phyloP scores from a whole-genome alignment of 2,888 invertebrate species.

The Steinernema carpocapsae region DNA sequence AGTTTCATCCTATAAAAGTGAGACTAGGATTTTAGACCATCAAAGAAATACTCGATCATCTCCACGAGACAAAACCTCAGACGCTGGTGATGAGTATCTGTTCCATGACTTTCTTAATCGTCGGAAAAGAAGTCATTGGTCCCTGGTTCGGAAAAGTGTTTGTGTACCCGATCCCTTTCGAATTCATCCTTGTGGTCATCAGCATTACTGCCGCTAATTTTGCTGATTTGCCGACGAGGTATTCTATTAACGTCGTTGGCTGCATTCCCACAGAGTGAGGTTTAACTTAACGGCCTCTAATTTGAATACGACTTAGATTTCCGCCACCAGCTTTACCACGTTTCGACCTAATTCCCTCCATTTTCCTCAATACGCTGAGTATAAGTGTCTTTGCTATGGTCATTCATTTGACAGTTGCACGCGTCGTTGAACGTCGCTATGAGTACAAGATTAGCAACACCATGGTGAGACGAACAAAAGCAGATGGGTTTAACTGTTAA shows the following conservation, averaged over 20 bases:
- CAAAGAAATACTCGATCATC: constrained; percentile 52
- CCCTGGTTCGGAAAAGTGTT: constrained; percentile 66
- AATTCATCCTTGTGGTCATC: constrained; percentile 63
- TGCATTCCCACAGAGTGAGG: constrained; percentile 65
- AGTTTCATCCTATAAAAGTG: neutral
- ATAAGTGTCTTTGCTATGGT: constrained; percentile 65
- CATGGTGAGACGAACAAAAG: constrained; percentile 48
- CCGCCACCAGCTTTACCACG: constrained; percentile 63
- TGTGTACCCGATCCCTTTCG: constrained; percentile 65
- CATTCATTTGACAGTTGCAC: constrained; percentile 66
- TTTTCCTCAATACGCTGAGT: constrained; percentile 59
- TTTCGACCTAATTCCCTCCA: constrained; percentile 62
- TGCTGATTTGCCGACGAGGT: constrained; percentile 61
- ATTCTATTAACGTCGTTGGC: constrained; percentile 63
- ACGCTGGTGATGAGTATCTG: constrained; percentile 58
- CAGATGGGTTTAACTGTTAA: neutral
- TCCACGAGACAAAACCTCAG: constrained; percentile 53
- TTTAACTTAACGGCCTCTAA: neutral
- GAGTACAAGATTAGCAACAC: constrained; percentile 65
- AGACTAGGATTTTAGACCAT: constrained; percentile 48
- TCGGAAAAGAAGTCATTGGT: constrained; percentile 58
- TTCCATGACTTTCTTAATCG: constrained; percentile 59
- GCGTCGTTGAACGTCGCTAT: constrained; percentile 66
- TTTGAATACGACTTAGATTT: constrained; percentile 61
- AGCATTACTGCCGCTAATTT: constrained; percentile 67